Base-by-base conservation (phyloP, 2,113 vertebrate genomes). In the Calypte anna region DNA sequence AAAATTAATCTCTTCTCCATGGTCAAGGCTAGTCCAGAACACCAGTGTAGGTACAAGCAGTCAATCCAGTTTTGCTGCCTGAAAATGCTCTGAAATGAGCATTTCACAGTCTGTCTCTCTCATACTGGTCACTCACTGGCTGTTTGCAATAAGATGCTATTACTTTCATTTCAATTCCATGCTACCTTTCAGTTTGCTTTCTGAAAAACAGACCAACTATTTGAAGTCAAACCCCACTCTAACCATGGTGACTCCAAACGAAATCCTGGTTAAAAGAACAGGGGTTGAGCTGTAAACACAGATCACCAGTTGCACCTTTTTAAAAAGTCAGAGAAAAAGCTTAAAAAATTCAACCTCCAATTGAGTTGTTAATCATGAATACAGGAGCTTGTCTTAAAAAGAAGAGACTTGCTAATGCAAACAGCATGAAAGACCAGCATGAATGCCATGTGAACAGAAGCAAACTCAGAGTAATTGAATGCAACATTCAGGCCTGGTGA, bases 391-490 rank as follows among this genome's bases (percentile, higher is more conserved):
- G 80, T 62, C 79, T 88, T 70, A 69, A 93, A 93, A 95, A 85
- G 63, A 74, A 90, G 70, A 89, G 30, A 31, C 78, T 96, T 96
- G 51, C 46, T 86, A 76, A 93, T 86, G 69, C 72, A 59, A 94
- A 85, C 81, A 96, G 79, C 92, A 66, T 81, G 91, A 69, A 88
- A 66, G 28, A 94, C 51, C 90, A 89, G 72, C 81, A 28, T 57
- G 91, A 93, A 79, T 72, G 13, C 50, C 55, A 11, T 21, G 15
- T n/a, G 72, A 94, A 80, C 62, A 82, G 82, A 74, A 93, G 51
- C 66, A 75, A 93, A 86, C 36, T 93, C 90, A 59, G 73, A 75
- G 93, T 58, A 95, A 91, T 50, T 86, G 75, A 90, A 96, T 90
- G 46, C 50, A 90, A 57, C 68, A 78, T 92, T 94, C 86, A 87